A percentile compares a stretch with the other conserved stretches of the same genome.
These are phyloP conservation scores for Melanogrammus aeglefinus DNA, from an alignment of 2,797 vertebrate genomes.

Conservation along the genomic window DNA sequence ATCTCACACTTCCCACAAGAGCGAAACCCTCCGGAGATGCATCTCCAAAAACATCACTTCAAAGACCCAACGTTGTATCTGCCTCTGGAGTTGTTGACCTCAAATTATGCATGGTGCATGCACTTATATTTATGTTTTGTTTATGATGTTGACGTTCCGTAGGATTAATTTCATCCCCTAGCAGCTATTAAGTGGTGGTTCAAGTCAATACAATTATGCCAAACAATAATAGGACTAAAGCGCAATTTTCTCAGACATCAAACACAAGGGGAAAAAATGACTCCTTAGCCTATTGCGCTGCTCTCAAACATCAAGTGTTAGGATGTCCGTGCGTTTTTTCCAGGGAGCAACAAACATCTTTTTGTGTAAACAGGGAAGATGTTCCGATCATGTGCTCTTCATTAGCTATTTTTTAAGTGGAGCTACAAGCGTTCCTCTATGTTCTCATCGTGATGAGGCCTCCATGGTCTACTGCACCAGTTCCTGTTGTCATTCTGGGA, in stretches of 20 bases:
- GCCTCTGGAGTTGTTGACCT: neutral
- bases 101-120: neutral
- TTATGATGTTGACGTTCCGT: neutral
- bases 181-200: neutral
- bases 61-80: neutral
- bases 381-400: conserved; percentile 66
- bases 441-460: conserved; percentile 16
- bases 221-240: neutral
- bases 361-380: conserved; percentile 50
- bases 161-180: neutral
- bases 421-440: conserved; percentile 58
- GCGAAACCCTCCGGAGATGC: neutral
- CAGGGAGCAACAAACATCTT: conserved; percentile 56
- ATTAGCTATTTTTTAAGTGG: conserved; percentile 61
- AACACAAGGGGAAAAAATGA: neutral
- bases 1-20: neutral
- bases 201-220: neutral
- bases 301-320: conserved; percentile 14
- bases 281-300: neutral
- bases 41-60: neutral
- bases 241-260: too few species aligned
- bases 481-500: neutral
- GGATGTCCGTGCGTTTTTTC: conserved; percentile 24
- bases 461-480: neutral
- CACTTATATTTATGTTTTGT: neutral